These are phyloP conservation scores for Notolepis coatsorum DNA, from an alignment of 2,797 vertebrate genomes.

Conservation along the genomic window DNA sequence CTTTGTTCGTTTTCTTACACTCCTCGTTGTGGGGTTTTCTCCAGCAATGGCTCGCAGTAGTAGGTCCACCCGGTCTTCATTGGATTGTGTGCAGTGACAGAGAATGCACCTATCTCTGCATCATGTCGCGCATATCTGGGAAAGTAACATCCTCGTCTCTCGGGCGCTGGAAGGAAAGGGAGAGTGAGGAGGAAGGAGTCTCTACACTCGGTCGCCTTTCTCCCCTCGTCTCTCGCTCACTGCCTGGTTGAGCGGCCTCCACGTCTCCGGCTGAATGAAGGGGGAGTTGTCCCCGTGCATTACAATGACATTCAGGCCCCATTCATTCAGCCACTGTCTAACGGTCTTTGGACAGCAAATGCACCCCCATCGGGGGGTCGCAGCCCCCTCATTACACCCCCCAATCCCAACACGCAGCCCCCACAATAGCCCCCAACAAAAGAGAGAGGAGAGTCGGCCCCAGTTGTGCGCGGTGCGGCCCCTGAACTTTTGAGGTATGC, in stretches of 20 bases:
- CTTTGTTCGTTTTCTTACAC: conserved; percentile 66
- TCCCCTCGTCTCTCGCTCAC: conserved; percentile 67
- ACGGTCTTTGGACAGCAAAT: conserved; percentile 96
- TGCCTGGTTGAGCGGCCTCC: conserved; percentile 79
- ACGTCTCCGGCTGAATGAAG: conserved; percentile 88
- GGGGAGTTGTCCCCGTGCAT: conserved; percentile 92
- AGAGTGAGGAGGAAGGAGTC: conserved; percentile 36
- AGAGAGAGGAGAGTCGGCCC: conserved; percentile 80
- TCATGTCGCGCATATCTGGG: conserved; percentile 10
- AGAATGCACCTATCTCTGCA: conserved; percentile 10
- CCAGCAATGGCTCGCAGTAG: conserved; percentile 31
- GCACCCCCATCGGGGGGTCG: conserved; percentile 89
- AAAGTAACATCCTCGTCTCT: conserved; percentile 19
- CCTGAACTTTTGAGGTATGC: conserved; percentile 74
- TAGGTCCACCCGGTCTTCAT: conserved; percentile 42
- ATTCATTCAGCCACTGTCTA: conserved; percentile 94
- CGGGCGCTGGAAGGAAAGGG: conserved; percentile 41
- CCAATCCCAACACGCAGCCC: conserved; percentile 85
- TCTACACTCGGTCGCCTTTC: conserved; percentile 57
- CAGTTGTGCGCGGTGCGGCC: conserved; percentile 77
- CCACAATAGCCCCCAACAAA: conserved; percentile 83
- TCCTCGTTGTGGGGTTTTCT: conserved; percentile 49
- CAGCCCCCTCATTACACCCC: conserved; percentile 83
- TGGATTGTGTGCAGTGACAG: conserved; percentile 44
- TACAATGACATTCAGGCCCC: conserved; percentile 92